Conservation (phyloP, 2,888 invertebrate genomes). For the Conomelus anceps region DNA sequence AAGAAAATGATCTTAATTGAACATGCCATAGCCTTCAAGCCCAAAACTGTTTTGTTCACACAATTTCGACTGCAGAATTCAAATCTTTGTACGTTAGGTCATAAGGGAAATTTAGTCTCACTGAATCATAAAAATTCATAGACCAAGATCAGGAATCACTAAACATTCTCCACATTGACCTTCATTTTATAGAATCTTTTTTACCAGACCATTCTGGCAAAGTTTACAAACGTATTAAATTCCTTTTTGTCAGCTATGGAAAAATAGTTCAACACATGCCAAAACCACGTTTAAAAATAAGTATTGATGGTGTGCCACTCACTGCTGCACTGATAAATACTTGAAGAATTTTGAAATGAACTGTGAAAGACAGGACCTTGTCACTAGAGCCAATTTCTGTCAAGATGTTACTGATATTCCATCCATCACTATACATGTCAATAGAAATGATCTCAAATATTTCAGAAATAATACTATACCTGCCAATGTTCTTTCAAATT, state of each 20-base stretch:
- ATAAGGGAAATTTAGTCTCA: neutral
- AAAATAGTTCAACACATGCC: neutral
- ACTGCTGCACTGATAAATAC: too few relatives aligned
- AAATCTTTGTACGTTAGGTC: neutral
- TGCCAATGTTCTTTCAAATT: too few relatives aligned
- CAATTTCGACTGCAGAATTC: neutral
- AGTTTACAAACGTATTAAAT: neutral
- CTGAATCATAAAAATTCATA: neutral
- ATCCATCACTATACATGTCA: too few relatives aligned
- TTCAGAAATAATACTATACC: too few relatives aligned
- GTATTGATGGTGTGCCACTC: neutral
- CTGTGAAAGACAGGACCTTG: neutral
- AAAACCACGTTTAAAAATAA: neutral
- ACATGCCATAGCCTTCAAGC: too few relatives aligned
- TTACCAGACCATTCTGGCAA: neutral
- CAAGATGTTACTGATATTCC: neutral
- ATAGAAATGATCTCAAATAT: too few relatives aligned
- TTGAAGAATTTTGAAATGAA: neutral
- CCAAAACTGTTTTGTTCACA: too few relatives aligned
- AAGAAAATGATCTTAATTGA: too few relatives aligned
- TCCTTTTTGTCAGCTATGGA: neutral
- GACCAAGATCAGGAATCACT: neutral
- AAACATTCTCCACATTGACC: neutral
- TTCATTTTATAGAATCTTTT: neutral
- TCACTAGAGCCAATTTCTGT: neutral